Base-by-base conservation (phyloP, 2,113 vertebrate genomes). In the Lagopus leucura region DNA sequence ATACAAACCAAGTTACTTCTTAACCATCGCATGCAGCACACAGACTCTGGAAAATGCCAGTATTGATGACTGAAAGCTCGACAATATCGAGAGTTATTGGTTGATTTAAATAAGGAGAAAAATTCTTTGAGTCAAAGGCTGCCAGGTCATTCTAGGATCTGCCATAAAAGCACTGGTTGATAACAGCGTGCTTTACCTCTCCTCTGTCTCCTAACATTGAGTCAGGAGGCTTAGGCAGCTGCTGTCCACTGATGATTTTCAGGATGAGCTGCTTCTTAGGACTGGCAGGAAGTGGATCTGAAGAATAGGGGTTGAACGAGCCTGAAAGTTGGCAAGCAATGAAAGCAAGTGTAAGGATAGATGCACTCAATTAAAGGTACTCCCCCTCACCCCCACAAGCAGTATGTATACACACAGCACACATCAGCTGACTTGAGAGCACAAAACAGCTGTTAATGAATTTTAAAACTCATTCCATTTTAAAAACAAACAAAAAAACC, bases 201-300 rank as follows among this genome's bases (percentile, higher is more conserved):
- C 99, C 99, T 88, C 99, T 98, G 97, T 99, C 99, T 70, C 99
- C 99, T 92, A 99, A 95, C 99, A 99, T 98, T 10, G 99, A 99
- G 95, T 99, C 99, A 36, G 99, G 99, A 72, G 99, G 99, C 94
- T 99, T 99, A 52, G 99, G 99, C 42, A 99, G 98, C 88, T 99
- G 99, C 85, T 99, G 99, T 34, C 99, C 99, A 82, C 99, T 99
- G 97, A 99, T 99, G 96, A 99, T 98, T 97, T 99, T 99, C 86
- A 99, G 98, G 75, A 99, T 97, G 50, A 99, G 98, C 94, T 99
- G 99, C 92, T 99, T 99, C 97, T 99, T 99, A 77, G 99, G 99
- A 92, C 98, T 98, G 22, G 99, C 99, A 95, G 99, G 99, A 92
- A 99, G 98, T 8, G 99, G 99, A 72, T 99, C 99, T 72, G 98